A percentile compares a stretch with the other conserved stretches of the same genome.
Conservation (phyloP, 2,888 invertebrate genomes). For the Pherbina coryleti region DNA sequence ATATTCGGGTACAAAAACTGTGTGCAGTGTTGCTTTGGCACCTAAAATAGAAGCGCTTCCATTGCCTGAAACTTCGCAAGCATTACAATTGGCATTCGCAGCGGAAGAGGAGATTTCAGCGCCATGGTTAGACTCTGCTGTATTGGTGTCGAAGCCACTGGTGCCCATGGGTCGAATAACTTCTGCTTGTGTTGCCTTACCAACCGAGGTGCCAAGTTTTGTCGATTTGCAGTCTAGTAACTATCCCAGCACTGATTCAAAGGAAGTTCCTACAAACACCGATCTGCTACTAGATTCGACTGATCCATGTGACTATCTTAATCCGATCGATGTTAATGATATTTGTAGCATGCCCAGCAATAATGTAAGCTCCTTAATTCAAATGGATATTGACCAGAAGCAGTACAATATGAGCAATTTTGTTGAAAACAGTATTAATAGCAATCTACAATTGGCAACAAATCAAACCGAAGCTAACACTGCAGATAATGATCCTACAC, state of each 20-base stretch:
- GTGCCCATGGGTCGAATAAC: slow-evolving; percentile 75
- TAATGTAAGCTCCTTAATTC: slow-evolving; percentile 24
- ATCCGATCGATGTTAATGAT: background rate
- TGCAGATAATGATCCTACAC: slow-evolving; percentile 38
- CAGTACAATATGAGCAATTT: slow-evolving; percentile 16
- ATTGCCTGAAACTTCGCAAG: slow-evolving; percentile 71
- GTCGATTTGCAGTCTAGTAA: slow-evolving; percentile 63
- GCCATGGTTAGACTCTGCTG: slow-evolving; percentile 82
- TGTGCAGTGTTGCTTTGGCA: slow-evolving; percentile 24
- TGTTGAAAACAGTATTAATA: slow-evolving; percentile 41
- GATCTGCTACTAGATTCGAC: slow-evolving; percentile 19
- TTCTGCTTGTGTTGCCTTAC: slow-evolving; percentile 68
- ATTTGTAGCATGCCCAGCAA: background rate
- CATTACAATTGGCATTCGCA: slow-evolving; percentile 79
- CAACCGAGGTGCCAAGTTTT: slow-evolving; percentile 67
- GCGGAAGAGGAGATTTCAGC: slow-evolving; percentile 82
- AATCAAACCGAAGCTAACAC: slow-evolving; percentile 27
- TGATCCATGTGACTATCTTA: slow-evolving; percentile 43
- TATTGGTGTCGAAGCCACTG: slow-evolving; percentile 74
- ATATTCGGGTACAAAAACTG: slow-evolving; percentile 41
- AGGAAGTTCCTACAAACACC: slow-evolving; percentile 4
- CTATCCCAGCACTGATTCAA: slow-evolving; percentile 51
- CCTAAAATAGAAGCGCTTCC: slow-evolving; percentile 54
- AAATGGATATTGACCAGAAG: slow-evolving; percentile 40
- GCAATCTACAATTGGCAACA: slow-evolving; percentile 16